Conservation (phyloP, 2,113 vertebrate species). For the Vulpes ferrilata region DNA sequence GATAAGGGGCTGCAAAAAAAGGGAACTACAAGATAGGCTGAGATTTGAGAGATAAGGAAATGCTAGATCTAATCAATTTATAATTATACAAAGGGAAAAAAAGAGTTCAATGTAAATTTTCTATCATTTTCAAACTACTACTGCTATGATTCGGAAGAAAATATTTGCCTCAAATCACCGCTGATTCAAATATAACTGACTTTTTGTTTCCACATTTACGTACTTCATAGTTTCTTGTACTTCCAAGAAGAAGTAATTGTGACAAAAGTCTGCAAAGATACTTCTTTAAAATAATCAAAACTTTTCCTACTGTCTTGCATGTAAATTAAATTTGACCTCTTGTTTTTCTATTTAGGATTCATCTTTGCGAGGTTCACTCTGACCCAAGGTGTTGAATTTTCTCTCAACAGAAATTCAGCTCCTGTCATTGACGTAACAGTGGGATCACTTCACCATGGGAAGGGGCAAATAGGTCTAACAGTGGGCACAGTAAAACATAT, state of each 20-base stretch:
- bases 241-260: not conserved
- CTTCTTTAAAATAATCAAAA: conserved; percentile 26
- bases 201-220: not conserved
- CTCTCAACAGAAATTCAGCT: not conserved
- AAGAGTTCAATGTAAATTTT: not conserved
- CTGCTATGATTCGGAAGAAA: not conserved
- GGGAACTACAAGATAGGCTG: not conserved
- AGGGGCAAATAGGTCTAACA: not conserved
- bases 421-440: not conserved
- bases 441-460: not conserved
- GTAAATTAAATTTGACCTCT: not conserved
- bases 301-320: not conserved
- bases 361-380: conserved; percentile 16
- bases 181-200: not conserved
- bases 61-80: not conserved
- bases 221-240: not conserved
- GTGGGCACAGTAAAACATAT: not conserved
- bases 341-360: conserved; percentile 37
- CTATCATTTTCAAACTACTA: not conserved
- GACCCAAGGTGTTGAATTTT: not conserved
- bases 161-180: not conserved
- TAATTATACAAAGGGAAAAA: not conserved
- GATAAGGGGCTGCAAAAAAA: not conserved
- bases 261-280: not conserved
- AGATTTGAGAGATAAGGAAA: not conserved